Percentiles rank a stretch among this genome's conserved stretches.
Conservation (phyloP, 2,888 invertebrate species). For the Nipponacmea schrenckii region DNA sequence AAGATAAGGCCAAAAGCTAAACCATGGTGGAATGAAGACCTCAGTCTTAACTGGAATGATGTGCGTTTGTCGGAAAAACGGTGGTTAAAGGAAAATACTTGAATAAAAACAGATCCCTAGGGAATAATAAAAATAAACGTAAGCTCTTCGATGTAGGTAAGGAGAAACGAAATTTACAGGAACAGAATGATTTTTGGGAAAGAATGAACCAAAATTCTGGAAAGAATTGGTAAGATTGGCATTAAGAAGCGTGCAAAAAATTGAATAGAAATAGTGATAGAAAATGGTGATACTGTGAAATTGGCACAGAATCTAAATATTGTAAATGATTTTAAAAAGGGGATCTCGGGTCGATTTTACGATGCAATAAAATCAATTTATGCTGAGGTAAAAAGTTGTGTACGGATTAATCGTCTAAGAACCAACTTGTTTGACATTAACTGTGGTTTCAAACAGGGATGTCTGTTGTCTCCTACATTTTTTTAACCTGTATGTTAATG, state of each 20-base stretch:
- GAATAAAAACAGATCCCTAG: background rate
- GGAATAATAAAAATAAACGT: background rate
- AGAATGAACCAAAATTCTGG: background rate
- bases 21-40: background rate
- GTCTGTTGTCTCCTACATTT: conserved; percentile 31
- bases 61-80: background rate
- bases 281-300: background rate
- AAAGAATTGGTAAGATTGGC: background rate
- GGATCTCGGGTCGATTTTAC: background rate
- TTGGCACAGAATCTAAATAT: background rate
- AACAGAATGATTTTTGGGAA: too few relatives aligned
- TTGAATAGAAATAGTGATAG: background rate
- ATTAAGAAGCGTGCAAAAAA: background rate
- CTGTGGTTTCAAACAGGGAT: conserved; percentile 16
- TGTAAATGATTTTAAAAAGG: background rate
- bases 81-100: background rate
- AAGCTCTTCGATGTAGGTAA: background rate
- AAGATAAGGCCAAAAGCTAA: background rate
- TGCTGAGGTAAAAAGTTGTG: conserved; percentile 3
- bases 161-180: background rate
- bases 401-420: background rate
- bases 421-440: background rate
- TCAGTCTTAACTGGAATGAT: background rate
- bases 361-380: background rate
- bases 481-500: conserved; percentile 31